Base-by-base conservation (phyloP, 2,797 vertebrate species). In the Poecilia wingei region DNA sequence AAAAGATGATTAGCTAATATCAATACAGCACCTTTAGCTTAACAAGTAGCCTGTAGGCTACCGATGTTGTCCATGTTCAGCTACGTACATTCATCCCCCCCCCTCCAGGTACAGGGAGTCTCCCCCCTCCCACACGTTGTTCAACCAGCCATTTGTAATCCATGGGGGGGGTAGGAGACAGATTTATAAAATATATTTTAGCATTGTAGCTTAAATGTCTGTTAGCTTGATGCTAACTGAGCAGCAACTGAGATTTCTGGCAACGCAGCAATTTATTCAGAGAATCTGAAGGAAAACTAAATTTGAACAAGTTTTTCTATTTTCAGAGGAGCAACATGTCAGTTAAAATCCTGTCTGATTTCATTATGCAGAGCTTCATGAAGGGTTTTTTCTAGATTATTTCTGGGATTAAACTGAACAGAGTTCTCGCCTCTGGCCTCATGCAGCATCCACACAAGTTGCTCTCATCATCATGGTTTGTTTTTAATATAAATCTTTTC, bases 401-500 rank as follows among this genome's bases (percentile, higher is more conserved):
- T n/a, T n/a, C 41, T 33, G 59, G 75, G 79, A 72, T 77, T 77
- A 70, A 84, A 69, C 12, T 22, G 64, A 55, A 10, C 74, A 4
- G 4, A 55, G 49, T 33, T 41, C 1, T 9, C 25, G 51, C 77
- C 72, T 78, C 79, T n/a, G 77, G 64, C 46, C 25, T 57, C 81
- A 89, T 6, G 86, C 86, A 94, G 86, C 88, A 91, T 81, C 84
- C 87, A 90, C 53, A 92, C 89, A 84, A 39, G 55, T 68, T n/a
- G 45, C 79, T 39, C 22, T 85, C 80, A 78, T 90, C 79, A 22
- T 90, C 79, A 77, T 91, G n/a, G 25, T 59, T 31, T n/a, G 75
- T 87, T 91, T 93, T 93, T 93, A 93, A 93, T 94, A 94, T 66
- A 94, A 93, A 93, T 89, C 88, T 91, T 90, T 92, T 91, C 90